These are phyloP conservation scores for Cynopterus brachyotis DNA, from an alignment of 2,113 vertebrate species.

Conservation along the genomic window DNA sequence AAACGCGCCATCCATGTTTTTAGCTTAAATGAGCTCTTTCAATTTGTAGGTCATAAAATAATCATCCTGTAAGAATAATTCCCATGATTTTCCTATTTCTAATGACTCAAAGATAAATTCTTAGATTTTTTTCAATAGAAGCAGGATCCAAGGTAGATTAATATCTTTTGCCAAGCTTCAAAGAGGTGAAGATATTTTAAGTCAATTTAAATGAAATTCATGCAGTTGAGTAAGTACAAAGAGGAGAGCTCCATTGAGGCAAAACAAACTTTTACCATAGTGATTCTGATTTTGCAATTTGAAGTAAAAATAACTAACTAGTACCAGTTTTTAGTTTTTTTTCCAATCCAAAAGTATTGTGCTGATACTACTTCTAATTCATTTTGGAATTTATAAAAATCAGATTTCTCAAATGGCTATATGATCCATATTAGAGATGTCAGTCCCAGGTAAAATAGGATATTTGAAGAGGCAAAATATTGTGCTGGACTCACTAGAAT, in stretches of 20 bases:
- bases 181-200: neutral
- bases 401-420: neutral
- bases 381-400: neutral
- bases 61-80: conserved; percentile 65
- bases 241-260: neutral
- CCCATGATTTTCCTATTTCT: conserved; percentile 39
- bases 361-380: neutral
- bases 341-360: neutral
- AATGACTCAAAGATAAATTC: conserved; percentile 47
- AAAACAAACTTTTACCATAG: neutral
- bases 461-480: neutral
- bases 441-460: neutral
- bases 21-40: conserved; percentile 63
- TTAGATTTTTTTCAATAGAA: neutral
- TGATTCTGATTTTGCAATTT: neutral
- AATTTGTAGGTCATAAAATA: conserved; percentile 56
- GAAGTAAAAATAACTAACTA: neutral
- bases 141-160: neutral
- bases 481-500: neutral
- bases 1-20: conserved; percentile 36
- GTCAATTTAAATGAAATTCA: neutral
- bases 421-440: neutral
- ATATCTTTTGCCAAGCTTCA: neutral
- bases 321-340: neutral
- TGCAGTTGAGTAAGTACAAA: neutral